A percentile compares a stretch with the other conserved stretches of the same genome.
Evolutionary conservation across 2,797 vertebrate genomes (phyloP).

Genomic region (Tympanoctomys barrerae): DNA sequence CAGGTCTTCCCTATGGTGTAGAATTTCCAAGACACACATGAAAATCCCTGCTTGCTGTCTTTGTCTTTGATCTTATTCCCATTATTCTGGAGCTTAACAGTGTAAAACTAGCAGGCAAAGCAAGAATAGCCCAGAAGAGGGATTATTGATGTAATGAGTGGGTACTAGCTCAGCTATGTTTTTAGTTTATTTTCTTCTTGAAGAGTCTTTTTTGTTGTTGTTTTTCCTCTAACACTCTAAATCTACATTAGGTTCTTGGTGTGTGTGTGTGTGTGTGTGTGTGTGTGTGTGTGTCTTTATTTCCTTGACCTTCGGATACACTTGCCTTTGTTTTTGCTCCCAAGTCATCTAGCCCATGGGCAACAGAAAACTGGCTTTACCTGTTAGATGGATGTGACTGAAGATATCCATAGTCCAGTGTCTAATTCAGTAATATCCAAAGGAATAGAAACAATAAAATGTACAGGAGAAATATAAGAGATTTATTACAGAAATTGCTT

Average conservation of each 20-base stretch:
- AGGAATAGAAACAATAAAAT: not conserved
- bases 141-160: not conserved
- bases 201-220: not conserved
- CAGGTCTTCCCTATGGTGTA: not conserved
- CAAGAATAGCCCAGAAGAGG: not conserved
- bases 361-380: not conserved
- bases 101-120: not conserved
- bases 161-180: not conserved
- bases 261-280: not conserved
- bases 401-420: not conserved
- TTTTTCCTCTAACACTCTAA: not conserved
- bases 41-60: not conserved
- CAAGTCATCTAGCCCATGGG: not conserved
- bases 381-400: not conserved
- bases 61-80: not conserved
- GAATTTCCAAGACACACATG: not conserved
- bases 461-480: not conserved
- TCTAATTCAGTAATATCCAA: not conserved
- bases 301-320: not conserved
- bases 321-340: not conserved
- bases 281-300: not conserved
- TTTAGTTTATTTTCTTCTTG: not conserved
- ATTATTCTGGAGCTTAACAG: not conserved
- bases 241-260: not conserved
- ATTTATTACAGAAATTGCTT: not conserved